Conservation (phyloP, 2,888 invertebrate genomes). For the Rhodophaea formosa region DNA sequence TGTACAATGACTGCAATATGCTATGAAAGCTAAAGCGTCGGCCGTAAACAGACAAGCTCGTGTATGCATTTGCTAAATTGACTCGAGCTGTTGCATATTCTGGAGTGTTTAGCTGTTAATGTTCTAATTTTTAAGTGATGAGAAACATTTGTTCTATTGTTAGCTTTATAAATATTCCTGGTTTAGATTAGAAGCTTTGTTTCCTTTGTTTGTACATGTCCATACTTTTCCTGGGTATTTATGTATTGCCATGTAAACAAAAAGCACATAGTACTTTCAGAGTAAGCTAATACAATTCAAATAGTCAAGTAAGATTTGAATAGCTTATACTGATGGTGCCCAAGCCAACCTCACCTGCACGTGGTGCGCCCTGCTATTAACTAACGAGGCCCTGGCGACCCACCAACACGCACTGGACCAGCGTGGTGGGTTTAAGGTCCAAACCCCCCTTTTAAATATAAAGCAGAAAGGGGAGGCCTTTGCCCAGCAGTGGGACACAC, state of each 20-base stretch:
- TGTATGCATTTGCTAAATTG: conserved; percentile 42
- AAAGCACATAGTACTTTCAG: too few relatives aligned
- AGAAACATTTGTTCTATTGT: not conserved
- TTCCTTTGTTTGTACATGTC: not conserved
- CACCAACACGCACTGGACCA: too few relatives aligned
- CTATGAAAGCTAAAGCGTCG: conserved; percentile 26
- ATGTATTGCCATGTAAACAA: not conserved
- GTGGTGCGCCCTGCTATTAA: too few relatives aligned
- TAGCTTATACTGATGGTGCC: too few relatives aligned
- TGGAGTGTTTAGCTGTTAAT: conserved; percentile 16
- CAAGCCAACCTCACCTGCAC: too few relatives aligned
- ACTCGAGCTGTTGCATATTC: conserved; percentile 26
- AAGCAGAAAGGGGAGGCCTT: too few relatives aligned
- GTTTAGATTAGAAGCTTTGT: not conserved
- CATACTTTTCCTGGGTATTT: not conserved
- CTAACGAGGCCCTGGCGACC: too few relatives aligned
- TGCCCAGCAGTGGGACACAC: too few relatives aligned
- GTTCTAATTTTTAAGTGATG: conserved; percentile 16
- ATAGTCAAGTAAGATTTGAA: too few relatives aligned
- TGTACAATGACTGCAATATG: conserved; percentile 19
- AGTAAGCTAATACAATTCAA: too few relatives aligned
- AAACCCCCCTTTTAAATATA: too few relatives aligned
- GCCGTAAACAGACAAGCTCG: conserved; percentile 33
- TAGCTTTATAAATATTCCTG: not conserved
- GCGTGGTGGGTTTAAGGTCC: too few relatives aligned